A percentile compares a stretch with the other conserved stretches of the same genome.
phyloP scores from a whole-genome alignment of 1,140 invertebrate species.

The Rhopalosiphum maidis region DNA sequence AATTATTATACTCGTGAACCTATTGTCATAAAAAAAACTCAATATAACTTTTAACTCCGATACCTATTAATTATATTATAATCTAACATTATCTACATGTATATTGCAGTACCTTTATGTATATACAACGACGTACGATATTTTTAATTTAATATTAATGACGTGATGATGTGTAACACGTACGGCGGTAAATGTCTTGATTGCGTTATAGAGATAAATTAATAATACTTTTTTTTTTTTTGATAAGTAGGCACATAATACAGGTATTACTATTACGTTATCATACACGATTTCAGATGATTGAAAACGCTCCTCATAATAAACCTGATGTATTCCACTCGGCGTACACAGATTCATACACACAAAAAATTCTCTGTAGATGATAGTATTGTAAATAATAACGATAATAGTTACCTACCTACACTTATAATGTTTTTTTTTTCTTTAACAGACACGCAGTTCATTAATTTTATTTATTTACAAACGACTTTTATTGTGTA shows the following conservation, averaged over 20 bases:
- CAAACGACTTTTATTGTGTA: not conserved
- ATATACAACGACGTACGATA: not conserved
- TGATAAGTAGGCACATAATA: not conserved
- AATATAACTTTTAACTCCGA: slow-evolving; percentile 8
- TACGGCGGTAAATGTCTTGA: not conserved
- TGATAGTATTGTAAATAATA: not conserved
- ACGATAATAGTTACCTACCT: not conserved
- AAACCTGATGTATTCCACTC: not conserved
- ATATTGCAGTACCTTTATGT: not conserved
- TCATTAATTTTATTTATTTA: not conserved
- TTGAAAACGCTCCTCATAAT: not conserved
- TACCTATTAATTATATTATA: slow-evolving; percentile 10
- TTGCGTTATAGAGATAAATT: slow-evolving; percentile 6
- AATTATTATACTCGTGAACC: slow-evolving; percentile 26
- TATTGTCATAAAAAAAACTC: slow-evolving; percentile 22
- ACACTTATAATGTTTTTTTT: not conserved
- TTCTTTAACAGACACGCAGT: not conserved
- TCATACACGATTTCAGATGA: slow-evolving; percentile 7
- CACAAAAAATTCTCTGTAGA: not conserved
- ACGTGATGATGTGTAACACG: slow-evolving; percentile 13
- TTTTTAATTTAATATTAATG: slow-evolving; percentile 21
- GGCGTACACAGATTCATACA: not conserved
- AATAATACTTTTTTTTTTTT: slow-evolving; percentile 9
- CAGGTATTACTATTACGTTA: not conserved
- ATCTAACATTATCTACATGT: not conserved